phyloP scores from a whole-genome alignment of 2,797 vertebrate genomes.

The Pelodytes ibericus region DNA sequence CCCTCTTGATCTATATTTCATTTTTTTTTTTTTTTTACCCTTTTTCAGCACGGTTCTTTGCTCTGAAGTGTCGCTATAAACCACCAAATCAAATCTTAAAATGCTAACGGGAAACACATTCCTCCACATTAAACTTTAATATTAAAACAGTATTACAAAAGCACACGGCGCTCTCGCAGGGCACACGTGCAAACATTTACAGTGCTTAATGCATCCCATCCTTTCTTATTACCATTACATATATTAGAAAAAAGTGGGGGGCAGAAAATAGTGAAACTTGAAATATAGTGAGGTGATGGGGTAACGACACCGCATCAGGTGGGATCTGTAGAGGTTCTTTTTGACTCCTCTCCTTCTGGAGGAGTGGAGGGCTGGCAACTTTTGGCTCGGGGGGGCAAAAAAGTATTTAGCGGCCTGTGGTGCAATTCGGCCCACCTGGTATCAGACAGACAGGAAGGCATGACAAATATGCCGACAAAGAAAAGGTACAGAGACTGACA shows the following conservation, averaged over 20 bases:
- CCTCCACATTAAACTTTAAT: background rate
- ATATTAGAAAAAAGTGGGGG: background rate
- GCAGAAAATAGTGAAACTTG: background rate
- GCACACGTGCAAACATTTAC: background rate
- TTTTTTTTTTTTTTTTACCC: background rate
- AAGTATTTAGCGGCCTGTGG: too few relatives aligned
- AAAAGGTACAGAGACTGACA: too few relatives aligned
- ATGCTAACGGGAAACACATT: background rate
- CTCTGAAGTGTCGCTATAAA: constrained; percentile 29
- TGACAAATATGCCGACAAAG: too few relatives aligned
- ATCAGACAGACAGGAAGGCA: too few relatives aligned
- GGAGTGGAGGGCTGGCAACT: too few relatives aligned
- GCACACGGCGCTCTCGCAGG: background rate
- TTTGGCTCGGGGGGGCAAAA: too few relatives aligned
- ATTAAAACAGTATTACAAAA: background rate
- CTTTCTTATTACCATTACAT: background rate
- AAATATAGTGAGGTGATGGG: too few relatives aligned
- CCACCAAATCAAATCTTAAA: constrained; percentile 20
- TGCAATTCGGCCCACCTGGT: too few relatives aligned
- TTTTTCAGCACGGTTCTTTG: constrained; percentile 22
- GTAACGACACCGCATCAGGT: too few relatives aligned
- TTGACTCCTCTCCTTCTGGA: too few relatives aligned
- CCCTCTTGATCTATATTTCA: background rate
- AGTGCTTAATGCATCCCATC: background rate
- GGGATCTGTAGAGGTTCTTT: too few relatives aligned